A percentile compares a stretch with the other conserved stretches of the same genome.
Conservation (phyloP, 2,113 vertebrate species). For the mouse (Mus musculus) region DNA sequence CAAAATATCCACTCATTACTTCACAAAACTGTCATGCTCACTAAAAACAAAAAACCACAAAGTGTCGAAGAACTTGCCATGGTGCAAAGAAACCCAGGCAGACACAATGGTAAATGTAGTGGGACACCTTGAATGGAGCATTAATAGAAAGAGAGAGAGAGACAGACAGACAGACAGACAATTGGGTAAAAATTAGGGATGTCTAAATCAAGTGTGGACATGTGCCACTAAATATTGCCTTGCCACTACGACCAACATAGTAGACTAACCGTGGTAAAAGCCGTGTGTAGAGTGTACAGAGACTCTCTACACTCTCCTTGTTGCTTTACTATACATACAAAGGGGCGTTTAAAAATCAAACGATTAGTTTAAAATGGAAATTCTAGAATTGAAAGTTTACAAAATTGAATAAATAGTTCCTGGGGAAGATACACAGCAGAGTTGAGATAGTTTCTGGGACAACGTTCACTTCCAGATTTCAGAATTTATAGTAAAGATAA, state of each 20-base stretch:
- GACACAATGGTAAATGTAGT: not conserved
- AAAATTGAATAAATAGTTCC: not conserved
- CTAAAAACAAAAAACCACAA: not conserved
- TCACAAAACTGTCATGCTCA: not conserved
- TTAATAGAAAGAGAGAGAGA: not conserved
- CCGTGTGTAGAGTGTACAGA: not conserved
- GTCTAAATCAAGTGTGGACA: not conserved
- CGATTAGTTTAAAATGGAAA: not conserved
- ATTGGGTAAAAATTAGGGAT: not conserved
- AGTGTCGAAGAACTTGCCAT: not conserved
- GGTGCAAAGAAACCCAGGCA: not conserved
- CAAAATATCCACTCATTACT: not conserved
- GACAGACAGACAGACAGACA: not conserved
- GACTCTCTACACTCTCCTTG: not conserved
- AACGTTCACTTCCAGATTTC: not conserved
- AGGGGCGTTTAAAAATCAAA: not conserved
- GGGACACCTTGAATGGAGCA: not conserved
- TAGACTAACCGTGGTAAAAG: not conserved
- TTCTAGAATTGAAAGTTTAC: not conserved
- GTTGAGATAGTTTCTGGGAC: not conserved
- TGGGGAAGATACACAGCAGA: not conserved
- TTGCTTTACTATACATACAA: not conserved
- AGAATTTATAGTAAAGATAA: not conserved
- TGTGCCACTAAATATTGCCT: not conserved
- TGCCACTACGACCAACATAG: not conserved